Percentiles rank a stretch among this genome's conserved stretches.
Evolutionary conservation across 2,888 invertebrate genomes (phyloP).

Genomic region (Ormyrus rosae): DNA sequence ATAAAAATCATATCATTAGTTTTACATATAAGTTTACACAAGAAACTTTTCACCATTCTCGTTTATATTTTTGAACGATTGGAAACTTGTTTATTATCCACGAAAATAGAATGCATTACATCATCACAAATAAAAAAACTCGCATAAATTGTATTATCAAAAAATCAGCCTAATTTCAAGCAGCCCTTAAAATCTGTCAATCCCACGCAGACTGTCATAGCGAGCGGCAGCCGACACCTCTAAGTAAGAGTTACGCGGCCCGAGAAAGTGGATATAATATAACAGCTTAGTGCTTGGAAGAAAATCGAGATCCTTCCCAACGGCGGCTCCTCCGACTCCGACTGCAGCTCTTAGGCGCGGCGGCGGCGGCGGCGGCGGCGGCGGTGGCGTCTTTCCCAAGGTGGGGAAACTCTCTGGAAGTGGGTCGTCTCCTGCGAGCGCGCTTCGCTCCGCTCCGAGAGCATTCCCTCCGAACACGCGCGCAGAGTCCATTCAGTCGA

Average conservation of each 20-base stretch:
- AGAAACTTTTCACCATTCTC: too few relatives aligned
- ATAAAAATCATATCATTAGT: too few relatives aligned
- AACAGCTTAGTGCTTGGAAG: constrained; percentile 19
- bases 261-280: constrained; percentile 48
- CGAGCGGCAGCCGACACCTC: neutral
- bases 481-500: constrained; percentile 31
- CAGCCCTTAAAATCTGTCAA: too few relatives aligned
- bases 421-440: constrained; percentile 73
- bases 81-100: too few relatives aligned
- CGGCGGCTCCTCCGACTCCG: neutral
- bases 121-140: too few relatives aligned
- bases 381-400: constrained; percentile 45
- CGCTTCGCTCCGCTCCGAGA: constrained; percentile 64
- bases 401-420: constrained; percentile 64
- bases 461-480: constrained; percentile 59
- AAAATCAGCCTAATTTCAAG: too few relatives aligned
- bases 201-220: too few relatives aligned
- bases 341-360: neutral
- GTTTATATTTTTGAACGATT: too few relatives aligned
- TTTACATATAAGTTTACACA: too few relatives aligned
- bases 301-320: constrained; percentile 55
- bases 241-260: constrained; percentile 20
- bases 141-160: too few relatives aligned
- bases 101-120: too few relatives aligned
- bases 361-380: constrained; percentile 2